Evolutionary conservation across 2,113 vertebrate genomes (phyloP).

Genomic region (Trematomus loennbergii): DNA sequence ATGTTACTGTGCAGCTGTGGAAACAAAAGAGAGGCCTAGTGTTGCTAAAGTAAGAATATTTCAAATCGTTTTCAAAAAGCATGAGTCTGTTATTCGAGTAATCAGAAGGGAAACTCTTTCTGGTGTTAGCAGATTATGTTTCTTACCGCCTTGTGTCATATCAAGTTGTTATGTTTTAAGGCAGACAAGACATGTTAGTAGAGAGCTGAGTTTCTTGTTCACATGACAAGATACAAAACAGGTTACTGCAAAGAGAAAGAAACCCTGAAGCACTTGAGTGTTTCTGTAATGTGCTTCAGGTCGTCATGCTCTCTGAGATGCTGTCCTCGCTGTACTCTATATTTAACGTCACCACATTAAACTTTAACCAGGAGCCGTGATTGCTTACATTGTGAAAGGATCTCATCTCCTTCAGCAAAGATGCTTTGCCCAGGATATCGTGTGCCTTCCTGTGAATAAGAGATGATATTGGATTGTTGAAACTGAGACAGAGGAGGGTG

Average conservation of each 20-base stretch:
- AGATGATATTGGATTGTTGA: conserved; percentile 55
- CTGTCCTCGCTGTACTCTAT: conserved; percentile 56
- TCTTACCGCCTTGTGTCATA: neutral
- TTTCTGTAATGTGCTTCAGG: conserved; percentile 10
- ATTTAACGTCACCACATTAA: conserved; percentile 71
- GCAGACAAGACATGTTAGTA: neutral
- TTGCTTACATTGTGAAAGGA: conserved; percentile 67
- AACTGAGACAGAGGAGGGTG: conserved; percentile 53
- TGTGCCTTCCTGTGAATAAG: conserved; percentile 67
- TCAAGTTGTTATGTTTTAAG: neutral
- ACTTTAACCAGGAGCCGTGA: conserved; percentile 68
- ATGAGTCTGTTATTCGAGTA: neutral
- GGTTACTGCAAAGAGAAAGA: conserved; percentile 14
- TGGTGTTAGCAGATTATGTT: too few species aligned
- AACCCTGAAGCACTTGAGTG: neutral
- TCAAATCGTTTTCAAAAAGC: neutral
- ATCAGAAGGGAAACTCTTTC: neutral
- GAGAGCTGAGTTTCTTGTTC: neutral
- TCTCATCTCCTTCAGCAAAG: conserved; percentile 65
- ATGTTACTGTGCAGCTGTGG: conserved; percentile 30
- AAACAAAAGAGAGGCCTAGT: conserved; percentile 23
- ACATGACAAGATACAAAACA: neutral
- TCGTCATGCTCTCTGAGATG: conserved; percentile 33
- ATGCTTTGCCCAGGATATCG: conserved; percentile 56
- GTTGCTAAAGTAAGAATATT: neutral